Conservation (phyloP, 2,888 invertebrate species). For the Octonoba sinensis region DNA sequence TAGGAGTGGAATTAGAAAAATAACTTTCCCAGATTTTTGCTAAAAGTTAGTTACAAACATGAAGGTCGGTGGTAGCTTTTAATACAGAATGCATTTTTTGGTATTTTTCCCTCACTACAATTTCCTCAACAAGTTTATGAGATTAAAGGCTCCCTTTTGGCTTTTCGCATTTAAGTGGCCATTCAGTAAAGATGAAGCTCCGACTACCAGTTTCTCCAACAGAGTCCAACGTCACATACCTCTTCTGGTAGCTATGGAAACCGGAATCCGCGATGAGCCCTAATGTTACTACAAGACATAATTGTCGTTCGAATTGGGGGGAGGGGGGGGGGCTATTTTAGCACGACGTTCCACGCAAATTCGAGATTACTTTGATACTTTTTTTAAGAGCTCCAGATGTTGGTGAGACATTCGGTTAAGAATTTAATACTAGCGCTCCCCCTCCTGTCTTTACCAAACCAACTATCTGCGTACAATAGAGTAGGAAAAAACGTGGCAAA, state of each 20-base stretch:
- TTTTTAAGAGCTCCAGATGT: constrained; percentile 16
- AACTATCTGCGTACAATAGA: neutral
- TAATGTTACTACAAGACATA: constrained; percentile 57
- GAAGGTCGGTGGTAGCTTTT: constrained; percentile 37
- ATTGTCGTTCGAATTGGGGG: constrained; percentile 33
- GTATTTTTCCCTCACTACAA: constrained; percentile 16
- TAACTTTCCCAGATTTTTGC: constrained; percentile 26
- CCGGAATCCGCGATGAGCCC: constrained; percentile 28
- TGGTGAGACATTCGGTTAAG: constrained; percentile 34
- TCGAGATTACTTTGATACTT: constrained; percentile 41
- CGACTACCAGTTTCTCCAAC: constrained; percentile 26
- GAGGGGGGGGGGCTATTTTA: constrained; percentile 13
- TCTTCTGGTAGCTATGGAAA: constrained; percentile 40
- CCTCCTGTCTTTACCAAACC: constrained; percentile 4
- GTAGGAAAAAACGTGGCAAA: neutral
- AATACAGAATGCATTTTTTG: constrained; percentile 42
- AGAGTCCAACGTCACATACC: constrained; percentile 39
- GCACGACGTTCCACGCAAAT: constrained; percentile 38
- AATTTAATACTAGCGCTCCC: constrained; percentile 33
- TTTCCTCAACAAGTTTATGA: constrained; percentile 41
- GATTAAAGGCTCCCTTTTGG: constrained; percentile 55
- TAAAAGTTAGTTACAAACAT: constrained; percentile 33
- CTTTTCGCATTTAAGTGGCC: constrained; percentile 51
- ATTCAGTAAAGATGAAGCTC: constrained; percentile 32
- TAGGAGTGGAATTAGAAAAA: constrained; percentile 45